These are phyloP conservation scores for Picathartes gymnocephalus DNA, from an alignment of 2,113 vertebrate species.

Conservation along the genomic window DNA sequence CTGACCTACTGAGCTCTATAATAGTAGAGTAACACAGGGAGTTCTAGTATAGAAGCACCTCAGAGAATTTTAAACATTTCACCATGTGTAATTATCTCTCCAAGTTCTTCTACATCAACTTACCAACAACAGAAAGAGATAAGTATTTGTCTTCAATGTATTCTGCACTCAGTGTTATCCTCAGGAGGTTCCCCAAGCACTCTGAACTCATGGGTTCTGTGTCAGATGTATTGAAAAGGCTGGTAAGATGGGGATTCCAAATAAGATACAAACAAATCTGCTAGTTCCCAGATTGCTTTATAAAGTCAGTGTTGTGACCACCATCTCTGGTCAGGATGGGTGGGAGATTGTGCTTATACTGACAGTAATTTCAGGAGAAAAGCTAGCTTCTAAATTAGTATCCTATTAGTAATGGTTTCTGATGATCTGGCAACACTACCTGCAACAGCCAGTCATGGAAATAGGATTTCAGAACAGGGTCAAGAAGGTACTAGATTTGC, in stretches of 20 bases:
- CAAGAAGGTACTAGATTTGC: not conserved
- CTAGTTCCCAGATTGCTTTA: not conserved
- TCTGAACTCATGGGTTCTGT: not conserved
- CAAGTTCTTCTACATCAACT: not conserved
- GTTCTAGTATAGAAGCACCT: not conserved
- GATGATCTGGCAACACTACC: not conserved
- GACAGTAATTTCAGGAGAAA: not conserved
- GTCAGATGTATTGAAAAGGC: not conserved
- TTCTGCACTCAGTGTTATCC: not conserved
- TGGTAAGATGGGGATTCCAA: not conserved
- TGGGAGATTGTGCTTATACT: not conserved
- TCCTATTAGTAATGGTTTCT: not conserved
- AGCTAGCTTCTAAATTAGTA: not conserved
- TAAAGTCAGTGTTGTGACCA: not conserved
- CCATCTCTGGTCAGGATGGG: fast-evolving
- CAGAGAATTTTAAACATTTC: not conserved
- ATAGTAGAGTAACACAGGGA: not conserved
- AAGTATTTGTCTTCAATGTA: conserved; percentile 8
- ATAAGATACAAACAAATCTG: not conserved
- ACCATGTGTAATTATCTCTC: fast-evolving
- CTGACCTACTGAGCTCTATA: not conserved
- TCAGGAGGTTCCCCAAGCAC: not conserved
- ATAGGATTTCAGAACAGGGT: not conserved
- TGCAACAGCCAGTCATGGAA: not conserved
- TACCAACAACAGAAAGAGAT: conserved; percentile 33